A percentile compares a stretch with the other conserved stretches of the same genome.
Evolutionary conservation across 1,140 invertebrate species (phyloP).

Genomic region (Drosophila littoralis): DNA sequence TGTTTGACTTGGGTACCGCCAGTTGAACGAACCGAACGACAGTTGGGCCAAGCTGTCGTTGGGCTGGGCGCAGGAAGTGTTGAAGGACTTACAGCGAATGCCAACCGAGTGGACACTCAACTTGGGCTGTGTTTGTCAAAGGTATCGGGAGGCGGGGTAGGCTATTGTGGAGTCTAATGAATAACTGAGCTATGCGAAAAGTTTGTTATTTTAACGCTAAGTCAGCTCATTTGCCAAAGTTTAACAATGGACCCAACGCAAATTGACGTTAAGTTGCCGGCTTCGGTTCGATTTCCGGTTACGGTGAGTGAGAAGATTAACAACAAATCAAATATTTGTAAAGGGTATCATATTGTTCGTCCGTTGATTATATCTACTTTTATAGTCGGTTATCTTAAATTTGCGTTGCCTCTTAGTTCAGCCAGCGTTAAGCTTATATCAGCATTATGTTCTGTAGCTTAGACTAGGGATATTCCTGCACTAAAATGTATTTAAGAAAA

Average conservation of each 20-base stretch:
- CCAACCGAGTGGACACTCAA: conserved; percentile 15
- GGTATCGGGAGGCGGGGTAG: not conserved
- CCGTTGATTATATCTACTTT: too few species aligned
- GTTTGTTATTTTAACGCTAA: conserved; percentile 15
- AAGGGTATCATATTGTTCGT: too few species aligned
- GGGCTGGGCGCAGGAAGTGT: conserved; percentile 10
- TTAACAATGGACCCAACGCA: not conserved
- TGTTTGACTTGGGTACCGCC: conserved; percentile 23
- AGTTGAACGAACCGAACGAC: conserved; percentile 56
- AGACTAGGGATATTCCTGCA: too few species aligned
- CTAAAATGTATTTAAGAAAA: too few species aligned
- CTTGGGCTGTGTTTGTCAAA: not conserved
- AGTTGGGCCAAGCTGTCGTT: conserved; percentile 5
- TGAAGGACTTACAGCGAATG: conserved; percentile 36
- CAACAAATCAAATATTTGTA: conserved; percentile 3
- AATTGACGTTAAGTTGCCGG: not conserved
- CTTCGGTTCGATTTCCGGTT: not conserved
- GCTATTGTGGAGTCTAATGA: conserved; percentile 5
- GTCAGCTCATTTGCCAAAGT: conserved; percentile 9
- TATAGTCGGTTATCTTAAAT: too few species aligned
- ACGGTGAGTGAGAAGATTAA: not conserved
- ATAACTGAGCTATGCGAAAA: conserved; percentile 21
- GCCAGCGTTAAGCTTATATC: too few species aligned
- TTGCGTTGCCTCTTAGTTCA: too few species aligned
- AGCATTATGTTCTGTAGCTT: too few species aligned